A percentile compares a stretch with the other conserved stretches of the same genome.
Evolutionary conservation across 2,113 vertebrate species (phyloP).

Genomic region (Dicaeum eximium): DNA sequence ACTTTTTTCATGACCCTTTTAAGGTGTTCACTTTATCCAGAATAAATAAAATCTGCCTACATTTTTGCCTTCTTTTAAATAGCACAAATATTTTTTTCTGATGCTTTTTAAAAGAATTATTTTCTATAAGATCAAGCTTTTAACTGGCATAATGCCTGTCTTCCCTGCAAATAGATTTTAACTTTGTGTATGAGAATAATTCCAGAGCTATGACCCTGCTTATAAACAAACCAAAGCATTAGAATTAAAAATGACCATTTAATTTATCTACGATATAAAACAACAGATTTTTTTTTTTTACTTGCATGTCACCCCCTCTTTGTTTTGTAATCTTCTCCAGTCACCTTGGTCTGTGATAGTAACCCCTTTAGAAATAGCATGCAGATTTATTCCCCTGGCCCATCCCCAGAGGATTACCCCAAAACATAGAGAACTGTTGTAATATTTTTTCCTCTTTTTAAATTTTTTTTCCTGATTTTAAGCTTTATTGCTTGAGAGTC

Average conservation of each 20-base stretch:
- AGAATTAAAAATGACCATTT: neutral
- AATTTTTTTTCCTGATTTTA: neutral
- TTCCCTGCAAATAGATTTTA: slow-evolving; percentile 34
- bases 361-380: neutral
- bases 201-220: neutral
- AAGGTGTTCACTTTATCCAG: slow-evolving; percentile 14
- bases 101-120: slow-evolving; percentile 29
- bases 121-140: slow-evolving; percentile 49
- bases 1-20: slow-evolving; percentile 49
- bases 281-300: neutral
- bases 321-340: neutral
- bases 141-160: slow-evolving; percentile 14
- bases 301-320: neutral
- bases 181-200: slow-evolving; percentile 41
- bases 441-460: neutral
- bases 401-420: neutral
- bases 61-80: slow-evolving; percentile 32
- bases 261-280: neutral
- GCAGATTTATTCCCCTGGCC: slow-evolving; percentile 7
- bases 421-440: slow-evolving; percentile 28
- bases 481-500: slow-evolving; percentile 44
- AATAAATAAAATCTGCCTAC: slow-evolving; percentile 46
- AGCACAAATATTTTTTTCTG: slow-evolving; percentile 19
- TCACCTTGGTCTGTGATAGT: neutral
- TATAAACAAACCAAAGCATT: neutral